Evolutionary conservation across 2,797 vertebrate species (phyloP), one percentile per base, ranked within the genome.

Genomic region (Melanogrammus aeglefinus): DNA sequence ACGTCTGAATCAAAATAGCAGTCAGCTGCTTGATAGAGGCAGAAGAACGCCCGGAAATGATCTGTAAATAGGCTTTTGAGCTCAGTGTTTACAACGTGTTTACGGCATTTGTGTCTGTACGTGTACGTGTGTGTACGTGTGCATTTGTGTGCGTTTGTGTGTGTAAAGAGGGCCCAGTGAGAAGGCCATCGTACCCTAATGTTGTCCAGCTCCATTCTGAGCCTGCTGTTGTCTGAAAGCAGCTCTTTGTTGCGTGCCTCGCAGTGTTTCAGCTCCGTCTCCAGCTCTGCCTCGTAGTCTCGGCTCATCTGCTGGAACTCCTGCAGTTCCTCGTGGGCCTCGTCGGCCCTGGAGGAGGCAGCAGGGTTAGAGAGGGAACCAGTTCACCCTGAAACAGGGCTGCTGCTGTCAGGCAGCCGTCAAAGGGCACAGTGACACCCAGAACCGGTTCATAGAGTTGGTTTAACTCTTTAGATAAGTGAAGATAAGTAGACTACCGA

Each of bases 291-390:
- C 85, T 99, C 98, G 38, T 98, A 98, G 80, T 99, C 98, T 41
- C 96, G 92, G 90, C 98, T 99, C 90, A 97, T 97, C 91, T 97
- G 97, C 81, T 99, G 97, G 88, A 99, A 99, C 84, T 99, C 98
- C 80, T 95, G 95, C 80, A 99, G 84, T 69, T 99, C 97, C 72
- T 96, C 97, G 76, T 95, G 96, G 0, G 94, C 89, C 35, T 94
- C 96, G 4, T 96, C 94, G n/a, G 96, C 95, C 88, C 98, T 99
- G 80, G 5, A 57, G 38, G 86, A 35, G 86, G 36, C 85, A 18
- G 16, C 72, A 76, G 14, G 27, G 38, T 71, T 21, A 76, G 31
- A 24, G 6, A 21, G 5, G 63, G 27, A 69, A 27, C 63, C 63
- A 27, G n/a, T 27, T 69, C 27, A 69, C 63, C 63, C 63, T 69